These are phyloP conservation scores for Phymanthus crucifer DNA, from an alignment of 92 coral and sea anemone species.

Conservation along the genomic window DNA sequence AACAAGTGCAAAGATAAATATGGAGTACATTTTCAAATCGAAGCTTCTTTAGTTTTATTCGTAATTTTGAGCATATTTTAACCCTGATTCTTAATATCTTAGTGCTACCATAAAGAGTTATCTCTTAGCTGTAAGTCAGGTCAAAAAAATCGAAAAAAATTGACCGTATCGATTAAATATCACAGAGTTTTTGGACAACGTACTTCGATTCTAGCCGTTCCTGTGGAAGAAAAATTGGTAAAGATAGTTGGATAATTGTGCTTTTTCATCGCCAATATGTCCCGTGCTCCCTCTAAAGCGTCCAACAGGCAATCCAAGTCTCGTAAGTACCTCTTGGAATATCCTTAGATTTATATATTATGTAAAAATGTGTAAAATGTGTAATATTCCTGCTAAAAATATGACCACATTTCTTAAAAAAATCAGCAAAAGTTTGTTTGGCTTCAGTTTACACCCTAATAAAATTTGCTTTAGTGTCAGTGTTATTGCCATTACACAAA, in stretches of 20 bases:
- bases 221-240: constrained; percentile 1
- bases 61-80: background rate
- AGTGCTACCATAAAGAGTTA: background rate
- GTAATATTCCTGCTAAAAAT: too few relatives aligned
- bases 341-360: background rate
- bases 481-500: too few relatives aligned
- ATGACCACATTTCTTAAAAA: too few relatives aligned
- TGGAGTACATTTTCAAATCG: constrained; percentile 41
- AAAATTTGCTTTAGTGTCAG: background rate
- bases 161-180: background rate
- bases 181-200: background rate
- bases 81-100: background rate
- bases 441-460: too few relatives aligned
- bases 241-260: background rate
- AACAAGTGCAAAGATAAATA: constrained; percentile 47
- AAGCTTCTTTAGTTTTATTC: background rate
- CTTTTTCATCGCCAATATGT: constrained; percentile 38
- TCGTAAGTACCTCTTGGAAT: constrained; percentile 44
- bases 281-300: constrained; percentile 74
- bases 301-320: constrained; percentile 72
- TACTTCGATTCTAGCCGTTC: background rate
- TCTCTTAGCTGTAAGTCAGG: background rate
- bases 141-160: background rate
- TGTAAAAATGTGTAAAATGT: background rate
- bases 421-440: too few relatives aligned